A percentile compares a stretch with the other conserved stretches of the same genome.
These are phyloP conservation scores for Caenorhabditis elegans DNA, from an alignment of 1,140 invertebrate species.

Conservation along the genomic window DNA sequence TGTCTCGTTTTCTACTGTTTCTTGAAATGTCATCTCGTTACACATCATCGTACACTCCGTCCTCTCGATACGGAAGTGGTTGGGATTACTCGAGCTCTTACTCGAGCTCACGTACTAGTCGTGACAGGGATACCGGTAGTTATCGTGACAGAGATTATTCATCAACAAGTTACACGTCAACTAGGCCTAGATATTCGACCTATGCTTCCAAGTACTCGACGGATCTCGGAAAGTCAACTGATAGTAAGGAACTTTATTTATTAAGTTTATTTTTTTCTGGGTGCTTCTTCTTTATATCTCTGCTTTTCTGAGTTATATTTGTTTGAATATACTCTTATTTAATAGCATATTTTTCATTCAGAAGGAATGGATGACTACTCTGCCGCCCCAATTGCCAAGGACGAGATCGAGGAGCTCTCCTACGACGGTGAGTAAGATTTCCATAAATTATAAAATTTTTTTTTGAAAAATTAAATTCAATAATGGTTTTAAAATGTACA, in stretches of 20 bases:
- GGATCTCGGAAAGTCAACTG: background rate
- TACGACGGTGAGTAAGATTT: background rate
- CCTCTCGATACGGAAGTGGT: background rate
- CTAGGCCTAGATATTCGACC: background rate
- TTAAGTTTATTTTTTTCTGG: background rate
- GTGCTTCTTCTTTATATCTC: background rate
- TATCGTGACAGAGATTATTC: background rate
- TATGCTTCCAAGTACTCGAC: conserved; percentile 8
- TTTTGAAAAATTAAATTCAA: background rate
- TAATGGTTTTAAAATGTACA: no score
- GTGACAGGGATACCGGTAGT: background rate
- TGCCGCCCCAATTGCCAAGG: conserved; percentile 7
- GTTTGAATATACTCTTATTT: background rate
- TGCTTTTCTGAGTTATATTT: background rate
- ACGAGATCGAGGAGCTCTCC: conserved; percentile 11
- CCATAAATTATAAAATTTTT: background rate
- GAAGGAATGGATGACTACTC: background rate
- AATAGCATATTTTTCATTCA: no score
- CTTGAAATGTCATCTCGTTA: background rate
- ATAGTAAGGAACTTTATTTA: background rate
- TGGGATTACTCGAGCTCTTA: background rate
- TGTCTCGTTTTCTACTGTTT: background rate
- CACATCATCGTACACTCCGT: background rate
- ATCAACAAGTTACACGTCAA: background rate
- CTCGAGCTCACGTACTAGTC: background rate